Conservation (phyloP, 2,113 vertebrate species). For the Gambusia affinis region DNA sequence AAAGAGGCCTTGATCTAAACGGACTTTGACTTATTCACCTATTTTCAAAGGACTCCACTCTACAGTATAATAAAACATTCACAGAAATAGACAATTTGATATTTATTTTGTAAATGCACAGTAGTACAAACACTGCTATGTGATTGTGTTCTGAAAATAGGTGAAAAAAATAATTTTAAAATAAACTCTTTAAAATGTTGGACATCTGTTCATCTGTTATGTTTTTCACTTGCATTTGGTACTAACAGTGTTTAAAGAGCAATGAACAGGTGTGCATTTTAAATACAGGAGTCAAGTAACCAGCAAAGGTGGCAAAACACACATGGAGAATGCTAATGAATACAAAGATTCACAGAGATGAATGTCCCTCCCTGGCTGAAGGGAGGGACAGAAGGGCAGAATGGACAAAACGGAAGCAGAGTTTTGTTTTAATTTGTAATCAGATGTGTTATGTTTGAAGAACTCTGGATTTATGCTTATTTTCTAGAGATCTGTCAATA, state of each 20-base stretch:
- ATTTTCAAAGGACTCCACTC: no score
- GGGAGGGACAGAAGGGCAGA: neutral
- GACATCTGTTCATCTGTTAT: neutral
- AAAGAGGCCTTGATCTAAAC: no score
- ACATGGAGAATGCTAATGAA: slow-evolving; percentile 4
- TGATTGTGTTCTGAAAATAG: no score
- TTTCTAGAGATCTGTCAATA: no score
- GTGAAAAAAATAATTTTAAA: no score
- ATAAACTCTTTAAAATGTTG: no score
- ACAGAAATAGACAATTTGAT: no score
- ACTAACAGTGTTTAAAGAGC: neutral
- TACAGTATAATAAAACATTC: no score
- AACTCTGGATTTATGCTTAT: neutral
- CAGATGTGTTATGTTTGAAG: neutral
- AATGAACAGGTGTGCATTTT: neutral
- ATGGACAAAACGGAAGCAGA: neutral
- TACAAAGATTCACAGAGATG: neutral
- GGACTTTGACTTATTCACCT: no score
- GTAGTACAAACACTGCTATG: no score
- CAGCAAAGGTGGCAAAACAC: neutral
- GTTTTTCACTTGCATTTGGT: neutral
- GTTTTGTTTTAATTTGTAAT: neutral
- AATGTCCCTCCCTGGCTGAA: no score
- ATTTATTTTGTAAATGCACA: no score
- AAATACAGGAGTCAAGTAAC: neutral